phyloP scores from a whole-genome alignment of 2,888 invertebrate species.

The Brachypalpus laphriformis region DNA sequence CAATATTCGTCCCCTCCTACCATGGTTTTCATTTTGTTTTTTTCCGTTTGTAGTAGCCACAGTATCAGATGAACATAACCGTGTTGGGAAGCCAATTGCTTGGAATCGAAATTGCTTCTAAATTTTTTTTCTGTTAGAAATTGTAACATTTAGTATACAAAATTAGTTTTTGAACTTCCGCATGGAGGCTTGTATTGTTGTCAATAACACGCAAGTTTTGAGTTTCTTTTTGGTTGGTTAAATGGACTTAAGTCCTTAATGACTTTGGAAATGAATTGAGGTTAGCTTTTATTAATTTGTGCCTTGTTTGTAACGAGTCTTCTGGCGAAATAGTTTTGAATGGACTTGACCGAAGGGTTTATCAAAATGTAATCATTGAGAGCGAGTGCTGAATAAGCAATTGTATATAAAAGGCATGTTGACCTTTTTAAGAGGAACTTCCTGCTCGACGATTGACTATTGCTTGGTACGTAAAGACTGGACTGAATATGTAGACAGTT shows the following conservation, averaged over 20 bases:
- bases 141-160: conserved; percentile 40
- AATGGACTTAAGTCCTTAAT: background rate
- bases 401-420: too few species aligned
- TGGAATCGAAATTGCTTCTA: conserved; percentile 57
- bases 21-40: background rate
- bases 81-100: conserved; percentile 61
- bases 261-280: background rate
- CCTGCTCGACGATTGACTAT: too few species aligned
- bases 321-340: too few species aligned
- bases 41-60: background rate
- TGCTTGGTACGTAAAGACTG: too few species aligned
- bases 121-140: conserved; percentile 44
- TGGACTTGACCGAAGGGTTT: too few species aligned
- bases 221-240: conserved; percentile 26
- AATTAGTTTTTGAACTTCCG: conserved; percentile 38
- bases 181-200: conserved; percentile 24
- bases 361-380: too few species aligned
- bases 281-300: too few species aligned
- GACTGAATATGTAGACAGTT: too few species aligned
- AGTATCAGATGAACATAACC: conserved; percentile 20
- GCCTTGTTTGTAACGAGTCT: too few species aligned
- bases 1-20: conserved; percentile 45
- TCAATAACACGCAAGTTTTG: conserved; percentile 16
- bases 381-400: too few species aligned
- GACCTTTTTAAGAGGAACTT: too few species aligned